Base-by-base conservation (phyloP, 2,888 invertebrate genomes). In the Stenchaetothrips biformis region DNA sequence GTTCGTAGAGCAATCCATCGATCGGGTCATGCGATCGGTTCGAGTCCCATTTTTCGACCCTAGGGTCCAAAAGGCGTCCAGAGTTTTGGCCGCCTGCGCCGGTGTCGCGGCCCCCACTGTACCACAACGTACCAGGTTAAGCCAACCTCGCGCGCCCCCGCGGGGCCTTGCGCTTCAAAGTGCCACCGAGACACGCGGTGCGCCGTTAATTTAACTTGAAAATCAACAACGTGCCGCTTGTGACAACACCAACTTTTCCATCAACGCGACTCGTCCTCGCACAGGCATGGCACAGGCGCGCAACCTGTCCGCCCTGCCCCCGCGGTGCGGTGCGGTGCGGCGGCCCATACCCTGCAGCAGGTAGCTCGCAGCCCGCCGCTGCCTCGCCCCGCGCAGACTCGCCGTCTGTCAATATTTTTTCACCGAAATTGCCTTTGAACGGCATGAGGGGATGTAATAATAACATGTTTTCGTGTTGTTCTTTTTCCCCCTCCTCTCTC, bases 21-120 rank as follows among this genome's bases (percentile, higher is more conserved):
- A 80, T 74, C 74, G 74, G 80, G 25, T 74, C 27, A 48, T 18
- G 79, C n/a, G n/a, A n/a, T n/a, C n/a, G n/a, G n/a, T n/a, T n/a
- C n/a, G n/a, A n/a, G n/a, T n/a, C n/a, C n/a, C n/a, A n/a, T n/a
- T n/a, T n/a, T n/a, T n/a, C n/a, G n/a, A n/a, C n/a, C n/a, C n/a
- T n/a, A n/a, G n/a, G 79, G 79, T 11, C n/a, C n/a, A n/a, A n/a
- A n/a, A n/a, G n/a, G n/a, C n/a, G n/a, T n/a, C n/a, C n/a, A n/a
- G n/a, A n/a, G n/a, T n/a, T n/a, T n/a, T n/a, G n/a, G n/a, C n/a
- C n/a, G n/a, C n/a, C n/a, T n/a, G n/a, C n/a, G n/a, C n/a, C n/a
- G n/a, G n/a, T n/a, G n/a, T n/a, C n/a, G n/a, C n/a, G n/a, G n/a
- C n/a, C n/a, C n/a, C n/a, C n/a, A n/a, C n/a, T n/a, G n/a, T n/a